phyloP scores from a whole-genome alignment of 2,888 invertebrate genomes.

The Autographa gamma region DNA sequence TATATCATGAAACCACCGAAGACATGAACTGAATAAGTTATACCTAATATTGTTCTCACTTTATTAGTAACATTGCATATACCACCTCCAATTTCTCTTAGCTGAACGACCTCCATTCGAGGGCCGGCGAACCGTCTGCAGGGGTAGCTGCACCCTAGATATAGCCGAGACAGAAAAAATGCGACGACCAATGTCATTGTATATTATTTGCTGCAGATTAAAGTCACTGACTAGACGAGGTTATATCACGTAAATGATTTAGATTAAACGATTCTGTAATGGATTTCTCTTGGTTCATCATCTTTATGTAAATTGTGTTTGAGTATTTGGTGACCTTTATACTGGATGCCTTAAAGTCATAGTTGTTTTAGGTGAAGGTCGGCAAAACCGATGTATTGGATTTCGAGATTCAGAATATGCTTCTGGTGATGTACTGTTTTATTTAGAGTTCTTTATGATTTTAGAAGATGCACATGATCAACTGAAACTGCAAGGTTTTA shows the following conservation, averaged over 20 bases:
- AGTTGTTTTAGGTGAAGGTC: not conserved
- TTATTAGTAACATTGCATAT: not conserved
- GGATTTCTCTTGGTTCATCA: not conserved
- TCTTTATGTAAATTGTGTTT: not conserved
- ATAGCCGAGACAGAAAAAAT: conserved; percentile 68
- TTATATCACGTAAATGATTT: conserved; percentile 27
- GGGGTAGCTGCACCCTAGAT: conserved; percentile 68
- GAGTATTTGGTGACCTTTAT: no score
- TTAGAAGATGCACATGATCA: no score
- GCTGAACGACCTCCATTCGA: conserved; percentile 36
- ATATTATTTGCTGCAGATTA: conserved; percentile 56
- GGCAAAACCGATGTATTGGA: not conserved
- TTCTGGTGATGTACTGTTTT: not conserved
- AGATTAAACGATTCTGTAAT: not conserved
- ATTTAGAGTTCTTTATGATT: no score
- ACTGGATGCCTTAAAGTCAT: not conserved
- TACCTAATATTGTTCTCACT: not conserved
- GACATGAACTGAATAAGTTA: no score
- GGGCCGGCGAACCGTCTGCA: conserved; percentile 68
- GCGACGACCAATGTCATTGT: conserved; percentile 70
- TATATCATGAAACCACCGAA: no score
- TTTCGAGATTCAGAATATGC: no score
- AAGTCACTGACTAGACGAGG: conserved; percentile 38
- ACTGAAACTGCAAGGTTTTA: no score
- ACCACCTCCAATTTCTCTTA: conserved; percentile 32